Percentiles rank a stretch among this genome's conserved stretches.
Conservation (phyloP, 1,140 invertebrate genomes). For the Caenorhabditis elegans region WBcel235 BX284604.4:13284501-13285000, state of each 20-base stretch:
- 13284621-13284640: no score
- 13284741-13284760: neutral
- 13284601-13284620: no score
- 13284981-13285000: neutral
- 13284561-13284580: no score
- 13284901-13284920: neutral
- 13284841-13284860: neutral
- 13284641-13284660: no score
- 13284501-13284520: no score
- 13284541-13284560: no score
- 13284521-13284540: no score
- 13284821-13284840: neutral
- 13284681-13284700: no score
- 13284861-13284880: conserved; percentile 11
- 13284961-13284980: neutral
- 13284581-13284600: no score
- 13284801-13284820: neutral
- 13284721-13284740: neutral
- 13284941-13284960: conserved; percentile 3
- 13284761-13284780: neutral
- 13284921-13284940: neutral
- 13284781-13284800: neutral
- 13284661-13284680: no score
- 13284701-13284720: neutral
- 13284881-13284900: neutral